phyloP scores from a whole-genome alignment of 2,888 invertebrate genomes.

The Philaethria dido region DNA sequence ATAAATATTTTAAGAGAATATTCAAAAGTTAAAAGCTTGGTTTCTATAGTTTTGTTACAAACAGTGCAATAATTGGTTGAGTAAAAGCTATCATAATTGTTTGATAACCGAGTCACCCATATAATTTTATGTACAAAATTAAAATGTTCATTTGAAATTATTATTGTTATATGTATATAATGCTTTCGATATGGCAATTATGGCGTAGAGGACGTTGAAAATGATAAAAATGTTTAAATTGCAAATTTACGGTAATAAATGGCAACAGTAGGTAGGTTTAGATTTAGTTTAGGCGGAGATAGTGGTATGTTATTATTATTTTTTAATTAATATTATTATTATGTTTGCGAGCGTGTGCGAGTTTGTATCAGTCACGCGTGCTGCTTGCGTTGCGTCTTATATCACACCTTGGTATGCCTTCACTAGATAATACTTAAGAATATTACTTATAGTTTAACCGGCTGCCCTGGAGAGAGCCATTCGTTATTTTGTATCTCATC shows the following conservation, averaged over 20 bases:
- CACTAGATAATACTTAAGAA: constrained; percentile 62
- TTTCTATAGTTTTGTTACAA: constrained; percentile 28
- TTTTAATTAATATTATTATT: constrained; percentile 58
- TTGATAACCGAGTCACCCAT: constrained; percentile 29
- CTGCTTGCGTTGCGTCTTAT: constrained; percentile 63
- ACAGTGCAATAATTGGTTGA: constrained; percentile 46
- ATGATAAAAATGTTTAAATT: constrained; percentile 51
- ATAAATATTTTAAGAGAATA: constrained; percentile 34
- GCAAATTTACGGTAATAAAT: constrained; percentile 38
- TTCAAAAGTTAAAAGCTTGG: constrained; percentile 10
- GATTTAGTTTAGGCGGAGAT: constrained; percentile 74
- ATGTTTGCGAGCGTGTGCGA: constrained; percentile 65
- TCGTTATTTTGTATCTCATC: constrained; percentile 42
- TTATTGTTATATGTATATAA: constrained; percentile 80
- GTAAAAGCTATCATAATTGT: constrained; percentile 25
- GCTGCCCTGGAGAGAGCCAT: constrained; percentile 48
- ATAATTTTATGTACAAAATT: constrained; percentile 51
- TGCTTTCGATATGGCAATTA: constrained; percentile 58
- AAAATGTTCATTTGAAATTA: constrained; percentile 49
- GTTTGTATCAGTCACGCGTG: constrained; percentile 61
- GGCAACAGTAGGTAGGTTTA: constrained; percentile 64
- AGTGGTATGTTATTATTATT: constrained; percentile 63
- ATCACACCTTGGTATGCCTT: constrained; percentile 74
- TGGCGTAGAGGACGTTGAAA: constrained; percentile 49
- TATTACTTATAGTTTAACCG: constrained; percentile 44